Base-by-base conservation (phyloP, 2,888 invertebrate genomes). In the Apoda limacodes region DNA sequence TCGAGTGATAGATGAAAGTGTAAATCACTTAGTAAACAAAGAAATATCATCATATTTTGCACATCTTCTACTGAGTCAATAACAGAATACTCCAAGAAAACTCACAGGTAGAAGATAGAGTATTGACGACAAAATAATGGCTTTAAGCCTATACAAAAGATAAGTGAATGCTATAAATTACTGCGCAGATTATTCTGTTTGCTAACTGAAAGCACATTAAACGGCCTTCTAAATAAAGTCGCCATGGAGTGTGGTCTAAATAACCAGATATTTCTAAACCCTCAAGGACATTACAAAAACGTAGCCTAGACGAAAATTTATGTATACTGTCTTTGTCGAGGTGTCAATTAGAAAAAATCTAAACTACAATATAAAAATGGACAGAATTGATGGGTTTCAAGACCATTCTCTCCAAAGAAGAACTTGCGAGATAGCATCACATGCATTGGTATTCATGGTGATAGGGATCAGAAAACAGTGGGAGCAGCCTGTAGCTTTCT, bases 341-440 rank as follows among this genome's bases (percentile, higher is more conserved):
- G 46, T 51, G 45, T 23, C 34, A 4, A 40, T 51, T 14, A 51
- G 47, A 29, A 17, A 45, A 23, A 32, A 47, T 19, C 41, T 51
- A 17, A 30, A 40, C 27, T 48, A 48, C 21, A 36, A 46, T 12
- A 40, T 34, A 1, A 44, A 28, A 34, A 38, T 14, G 5, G 50
- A 46, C 21, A 43, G 46, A 34, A 30, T 50, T 3, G 40, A 45
- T 25, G 49, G 49, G 5, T 27, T 49, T 19, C 47, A 50, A 28
- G 32, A 32, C 19, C 34, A 26, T 26, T 29, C 17, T 13, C 15
- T 22, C n/a, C 30, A 34, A 23, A 27, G 34, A 5, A 5, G 17
- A 6, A 6, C 17, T 17, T 17, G 5, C 13, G 20, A 17, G 19
- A 13, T 30, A 12, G 24, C 19, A 9, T 13, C 12, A 3, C 20